Conservation (phyloP, 2,888 invertebrate genomes). For the Microctonus aethiopoides region DNA sequence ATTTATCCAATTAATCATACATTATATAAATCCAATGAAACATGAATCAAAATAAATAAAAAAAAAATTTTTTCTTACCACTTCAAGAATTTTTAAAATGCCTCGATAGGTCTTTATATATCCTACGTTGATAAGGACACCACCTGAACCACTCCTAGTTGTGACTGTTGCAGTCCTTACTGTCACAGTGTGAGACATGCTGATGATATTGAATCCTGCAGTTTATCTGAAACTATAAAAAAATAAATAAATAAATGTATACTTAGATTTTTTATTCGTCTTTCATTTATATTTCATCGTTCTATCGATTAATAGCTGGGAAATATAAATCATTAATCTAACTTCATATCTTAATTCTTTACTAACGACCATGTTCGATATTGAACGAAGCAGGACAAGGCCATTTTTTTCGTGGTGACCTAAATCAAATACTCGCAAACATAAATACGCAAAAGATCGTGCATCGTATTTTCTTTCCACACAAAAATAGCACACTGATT, state of each 20-base stretch:
- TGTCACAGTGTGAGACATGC: conserved; percentile 90
- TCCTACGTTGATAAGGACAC: conserved; percentile 83
- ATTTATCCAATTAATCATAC: not conserved
- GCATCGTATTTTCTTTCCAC: conserved; percentile 17
- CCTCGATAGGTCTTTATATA: conserved; percentile 84
- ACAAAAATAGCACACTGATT: conserved; percentile 41
- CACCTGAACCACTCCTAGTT: conserved; percentile 80
- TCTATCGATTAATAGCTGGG: not conserved
- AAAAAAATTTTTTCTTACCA: conserved; percentile 69
- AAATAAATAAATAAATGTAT: not conserved
- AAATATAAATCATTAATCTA: conserved; percentile 1
- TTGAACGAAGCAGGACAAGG: conserved; percentile 53
- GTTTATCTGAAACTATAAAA: conserved; percentile 27
- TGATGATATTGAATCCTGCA: conserved; percentile 45
- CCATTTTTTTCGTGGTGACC: conserved; percentile 48
- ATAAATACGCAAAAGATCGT: not conserved
- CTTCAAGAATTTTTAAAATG: conserved; percentile 81
- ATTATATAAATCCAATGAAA: no score
- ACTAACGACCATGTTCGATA: not conserved
- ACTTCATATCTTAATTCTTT: not conserved
- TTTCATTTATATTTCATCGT: not conserved
- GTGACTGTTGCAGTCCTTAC: conserved; percentile 80
- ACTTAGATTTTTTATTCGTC: not conserved
- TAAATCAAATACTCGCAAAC: conserved; percentile 37
- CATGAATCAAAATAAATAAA: no score